Evolutionary conservation across 2,113 vertebrate species (phyloP), one percentile per base, ranked within the genome.

Genomic region (Canis aureus): DNA sequence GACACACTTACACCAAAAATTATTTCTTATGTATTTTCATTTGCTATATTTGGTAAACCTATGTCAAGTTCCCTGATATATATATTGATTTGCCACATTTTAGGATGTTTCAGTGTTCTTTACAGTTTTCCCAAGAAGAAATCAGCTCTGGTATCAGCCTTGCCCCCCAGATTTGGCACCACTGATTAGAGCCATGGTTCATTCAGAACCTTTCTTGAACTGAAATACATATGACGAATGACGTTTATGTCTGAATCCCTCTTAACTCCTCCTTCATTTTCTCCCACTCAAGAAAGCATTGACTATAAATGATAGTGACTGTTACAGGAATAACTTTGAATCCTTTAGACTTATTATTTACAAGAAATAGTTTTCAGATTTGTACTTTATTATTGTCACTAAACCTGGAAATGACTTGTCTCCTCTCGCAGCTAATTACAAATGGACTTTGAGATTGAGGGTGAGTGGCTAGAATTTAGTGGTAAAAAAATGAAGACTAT

Each of bases 161-260:
- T 66, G 59, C 29, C 11, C 8, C 16, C 11, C 2, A 12, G 5
- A 5, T 67, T 3, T 4, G 15, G 73, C 9, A 7, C 22, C 1
- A 0, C 43, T 25, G 35, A 19, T 19, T 1, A 8, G 23, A 71
- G 17, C 78, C 0, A 0, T 9, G 11, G 9, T 71, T 43, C 2
- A 0, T 25, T n/a, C 11, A 16, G 11, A 29, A 29, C 53, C 13
- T n/a, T 71, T 13, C 49, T 83, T 23, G 2, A 25, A 32, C n/a
- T 29, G 23, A 51, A 57, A n/a, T 23, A 11, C 4, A 0, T 10
- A 0, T 3, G 7, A 55, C 11, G 2, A 27, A 32, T 7, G n/a
- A 25, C 4, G 5, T 43, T 71, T 6, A 0, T 9, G 15, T 12
- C 20, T 29, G 11, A 1, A 11, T 0, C 8, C 15, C n/a, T 5